phyloP scores from a whole-genome alignment of 2,888 invertebrate species.

The Ormyrus thymus region DNA sequence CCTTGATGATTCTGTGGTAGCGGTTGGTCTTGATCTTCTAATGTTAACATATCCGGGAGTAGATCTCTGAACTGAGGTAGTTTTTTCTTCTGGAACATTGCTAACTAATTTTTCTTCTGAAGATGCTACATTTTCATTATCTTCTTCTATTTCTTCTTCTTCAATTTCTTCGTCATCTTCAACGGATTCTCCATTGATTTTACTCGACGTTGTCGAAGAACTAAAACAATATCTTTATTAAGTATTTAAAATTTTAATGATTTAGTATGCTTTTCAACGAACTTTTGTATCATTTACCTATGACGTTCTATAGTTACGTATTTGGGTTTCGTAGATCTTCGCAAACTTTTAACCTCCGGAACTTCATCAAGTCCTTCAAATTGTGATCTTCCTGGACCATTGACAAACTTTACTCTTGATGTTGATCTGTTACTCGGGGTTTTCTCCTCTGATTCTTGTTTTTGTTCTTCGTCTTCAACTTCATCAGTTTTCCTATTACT shows the following conservation, averaged over 20 bases:
- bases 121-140: constrained; percentile 74
- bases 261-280: not conserved
- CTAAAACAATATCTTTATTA: constrained; percentile 13
- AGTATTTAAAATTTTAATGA: not conserved
- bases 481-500: constrained; percentile 71
- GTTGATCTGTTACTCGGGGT: constrained; percentile 47
- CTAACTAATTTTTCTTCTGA: constrained; percentile 67
- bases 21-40: constrained; percentile 67
- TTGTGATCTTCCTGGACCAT: constrained; percentile 79
- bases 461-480: constrained; percentile 50
- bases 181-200: constrained; percentile 55
- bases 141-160: constrained; percentile 66
- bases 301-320: constrained; percentile 85
- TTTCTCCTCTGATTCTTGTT: constrained; percentile 40
- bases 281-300: constrained; percentile 72
- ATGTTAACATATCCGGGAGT: constrained; percentile 71
- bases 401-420: constrained; percentile 65
- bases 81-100: constrained; percentile 63
- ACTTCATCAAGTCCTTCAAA: constrained; percentile 73
- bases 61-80: constrained; percentile 61
- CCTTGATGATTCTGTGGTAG: constrained; percentile 62
- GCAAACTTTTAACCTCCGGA: constrained; percentile 71
- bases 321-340: constrained; percentile 78
- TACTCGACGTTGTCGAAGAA: constrained; percentile 36
- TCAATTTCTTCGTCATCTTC: constrained; percentile 72